Evolutionary conservation across 2,888 invertebrate species (phyloP).

Genomic region (Oligia latruncula): DNA sequence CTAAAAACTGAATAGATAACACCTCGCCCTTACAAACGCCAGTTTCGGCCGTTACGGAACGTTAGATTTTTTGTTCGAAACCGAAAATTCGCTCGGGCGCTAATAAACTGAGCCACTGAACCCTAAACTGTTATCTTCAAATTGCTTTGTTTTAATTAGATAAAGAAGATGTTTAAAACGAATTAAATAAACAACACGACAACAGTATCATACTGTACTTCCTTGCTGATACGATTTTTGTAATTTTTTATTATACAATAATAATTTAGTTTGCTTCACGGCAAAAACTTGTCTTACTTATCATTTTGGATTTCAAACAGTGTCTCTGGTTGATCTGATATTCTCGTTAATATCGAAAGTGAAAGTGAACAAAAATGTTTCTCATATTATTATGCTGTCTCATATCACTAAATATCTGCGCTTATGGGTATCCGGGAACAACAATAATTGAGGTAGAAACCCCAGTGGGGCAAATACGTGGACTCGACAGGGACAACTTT

Average conservation of each 20-base stretch:
- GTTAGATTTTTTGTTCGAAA: neutral
- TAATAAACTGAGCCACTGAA: too few species aligned
- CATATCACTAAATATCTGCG: neutral
- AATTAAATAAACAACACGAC: neutral
- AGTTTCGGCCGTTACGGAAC: neutral
- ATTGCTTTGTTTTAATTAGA: neutral
- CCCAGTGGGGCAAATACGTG: conserved; percentile 1
- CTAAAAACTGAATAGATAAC: too few species aligned
- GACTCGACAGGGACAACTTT: neutral
- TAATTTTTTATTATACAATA: neutral
- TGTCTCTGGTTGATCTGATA: neutral
- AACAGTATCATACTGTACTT: too few species aligned
- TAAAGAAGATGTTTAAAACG: neutral
- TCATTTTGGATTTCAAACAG: conserved; percentile 9
- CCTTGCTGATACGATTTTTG: too few species aligned
- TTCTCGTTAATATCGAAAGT: neutral
- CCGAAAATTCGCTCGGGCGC: neutral
- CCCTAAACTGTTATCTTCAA: neutral
- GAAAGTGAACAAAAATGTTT: conserved; percentile 6
- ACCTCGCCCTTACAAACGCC: neutral
- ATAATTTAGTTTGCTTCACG: neutral
- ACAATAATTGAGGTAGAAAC: neutral
- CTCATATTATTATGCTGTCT: conserved; percentile 6
- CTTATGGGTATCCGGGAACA: neutral
- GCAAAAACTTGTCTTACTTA: neutral